Evolutionary conservation across 2,888 invertebrate species (phyloP).

Genomic region (Chloromyia formosa): DNA sequence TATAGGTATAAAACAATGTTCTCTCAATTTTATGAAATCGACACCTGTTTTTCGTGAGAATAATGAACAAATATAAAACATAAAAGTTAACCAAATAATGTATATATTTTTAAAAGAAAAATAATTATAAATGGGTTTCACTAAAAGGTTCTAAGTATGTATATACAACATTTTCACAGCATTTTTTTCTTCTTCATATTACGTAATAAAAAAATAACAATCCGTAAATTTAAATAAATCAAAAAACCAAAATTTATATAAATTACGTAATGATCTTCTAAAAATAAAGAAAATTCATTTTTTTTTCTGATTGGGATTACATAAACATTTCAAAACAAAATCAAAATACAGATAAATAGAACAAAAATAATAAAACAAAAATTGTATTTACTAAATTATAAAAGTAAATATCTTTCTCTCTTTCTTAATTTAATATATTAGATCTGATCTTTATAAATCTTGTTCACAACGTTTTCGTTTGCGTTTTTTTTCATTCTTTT

Average conservation of each 20-base stretch:
- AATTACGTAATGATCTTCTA: too few species aligned
- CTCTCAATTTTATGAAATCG: too few species aligned
- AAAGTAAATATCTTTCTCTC: too few species aligned
- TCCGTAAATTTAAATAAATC: conserved; percentile 30
- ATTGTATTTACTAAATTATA: background rate
- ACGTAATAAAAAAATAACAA: conserved; percentile 45
- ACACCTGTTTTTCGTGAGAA: background rate
- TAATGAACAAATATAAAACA: background rate
- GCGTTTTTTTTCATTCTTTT: conserved; percentile 27
- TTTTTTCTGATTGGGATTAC: too few species aligned
- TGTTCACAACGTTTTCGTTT: conserved; percentile 30
- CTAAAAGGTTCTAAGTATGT: conserved; percentile 40
- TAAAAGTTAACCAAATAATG: conserved; percentile 32
- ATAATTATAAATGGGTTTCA: conserved; percentile 32
- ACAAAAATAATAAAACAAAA: background rate
- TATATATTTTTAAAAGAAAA: conserved; percentile 38
- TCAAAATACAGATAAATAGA: background rate
- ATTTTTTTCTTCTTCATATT: conserved; percentile 38
- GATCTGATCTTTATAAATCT: background rate
- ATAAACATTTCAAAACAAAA: too few species aligned
- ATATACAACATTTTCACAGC: conserved; percentile 48
- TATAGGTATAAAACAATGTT: too few species aligned
- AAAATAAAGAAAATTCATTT: too few species aligned
- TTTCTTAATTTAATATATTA: too few species aligned
- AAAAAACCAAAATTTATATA: background rate